A percentile compares a stretch with the other conserved stretches of the same genome.
Evolutionary conservation across 92 coral and sea anemone genomes (phyloP).

Genomic region (Bergia sp.): DNA sequence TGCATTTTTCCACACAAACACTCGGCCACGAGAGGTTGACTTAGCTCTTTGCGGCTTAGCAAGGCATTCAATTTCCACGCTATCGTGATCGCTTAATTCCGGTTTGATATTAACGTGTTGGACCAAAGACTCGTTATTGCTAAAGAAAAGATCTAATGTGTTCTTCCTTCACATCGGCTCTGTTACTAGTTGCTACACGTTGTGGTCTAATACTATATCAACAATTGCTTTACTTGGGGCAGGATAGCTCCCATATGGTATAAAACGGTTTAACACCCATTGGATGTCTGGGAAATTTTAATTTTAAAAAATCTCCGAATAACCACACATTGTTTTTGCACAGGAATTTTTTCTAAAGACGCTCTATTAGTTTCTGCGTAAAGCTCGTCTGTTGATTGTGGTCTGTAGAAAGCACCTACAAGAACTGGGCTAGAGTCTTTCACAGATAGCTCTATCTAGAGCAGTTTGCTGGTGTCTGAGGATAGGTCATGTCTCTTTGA

Average conservation of each 20-base stretch:
- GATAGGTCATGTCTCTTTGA: conserved; percentile 14
- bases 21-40: no score
- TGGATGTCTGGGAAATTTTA: conserved; percentile 30
- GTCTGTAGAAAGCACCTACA: conserved; percentile 40
- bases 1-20: no score
- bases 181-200: conserved; percentile 18
- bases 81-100: background rate
- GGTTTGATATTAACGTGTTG: background rate
- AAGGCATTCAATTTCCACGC: background rate
- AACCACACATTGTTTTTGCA: conserved; percentile 1
- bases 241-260: background rate
- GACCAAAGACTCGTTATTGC: conserved; percentile 5
- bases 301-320: conserved; percentile 17
- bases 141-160: conserved; percentile 46
- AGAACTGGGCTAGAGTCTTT: background rate
- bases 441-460: conserved; percentile 26
- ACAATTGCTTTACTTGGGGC: background rate
- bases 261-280: no score
- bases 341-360: conserved; percentile 21
- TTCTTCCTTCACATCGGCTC: conserved; percentile 54
- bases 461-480: background rate
- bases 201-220: conserved; percentile 5
- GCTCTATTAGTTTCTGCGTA: background rate
- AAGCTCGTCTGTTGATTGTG: conserved; percentile 29
- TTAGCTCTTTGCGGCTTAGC: background rate